Evolutionary conservation across 2,113 vertebrate species (phyloP), one percentile per base, ranked within the genome.

Genomic region (Pyxicephalus adspersus): DNA sequence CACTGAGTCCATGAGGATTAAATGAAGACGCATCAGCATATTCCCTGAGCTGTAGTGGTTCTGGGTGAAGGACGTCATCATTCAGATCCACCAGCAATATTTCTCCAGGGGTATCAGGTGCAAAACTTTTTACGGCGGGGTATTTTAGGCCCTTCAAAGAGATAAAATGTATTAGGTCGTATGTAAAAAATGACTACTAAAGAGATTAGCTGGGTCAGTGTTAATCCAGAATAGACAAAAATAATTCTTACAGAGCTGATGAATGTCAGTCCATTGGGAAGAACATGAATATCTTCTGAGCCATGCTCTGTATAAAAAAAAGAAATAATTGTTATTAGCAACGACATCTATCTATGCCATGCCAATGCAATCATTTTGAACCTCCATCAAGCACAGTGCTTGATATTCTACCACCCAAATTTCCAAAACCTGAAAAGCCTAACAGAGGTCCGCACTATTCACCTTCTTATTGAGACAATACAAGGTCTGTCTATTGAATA

Each of bases 1-100:
- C 83, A 80, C 95, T 96, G 80, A 98, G 95, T 83, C 97, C 98
- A 60, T 98, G 96, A 61, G 98, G 96, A 85, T 93, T 98, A 87
- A 98, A 97, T 0, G 91, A 94, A 0, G 91, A 87, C 77, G 94
- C 29, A 68, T 99, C 96, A 86, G 98, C 97, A 26, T 92, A 93
- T 77, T 91, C 88, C 64, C 92, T 93, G 87, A 99, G 94, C 63
- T 86, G 89, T 57, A 98, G 84, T 78, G 91, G 92, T 73, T 90
- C 70, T 16, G 92, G 92, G 84, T 79, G 94, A 63, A 90, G 83
- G 15, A 82, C 84, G 68, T 90, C 77, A 68, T 94, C 88, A 17
- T 93, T 88, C 82, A 98, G 80, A 86, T 99, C 91, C 75, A 98
- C 86, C 52, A 90, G 51, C 70, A 91, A 92, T 50, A 99, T 95